Evolutionary conservation across 2,888 invertebrate genomes (phyloP).

Genomic region (Oeneis ivallda): DNA sequence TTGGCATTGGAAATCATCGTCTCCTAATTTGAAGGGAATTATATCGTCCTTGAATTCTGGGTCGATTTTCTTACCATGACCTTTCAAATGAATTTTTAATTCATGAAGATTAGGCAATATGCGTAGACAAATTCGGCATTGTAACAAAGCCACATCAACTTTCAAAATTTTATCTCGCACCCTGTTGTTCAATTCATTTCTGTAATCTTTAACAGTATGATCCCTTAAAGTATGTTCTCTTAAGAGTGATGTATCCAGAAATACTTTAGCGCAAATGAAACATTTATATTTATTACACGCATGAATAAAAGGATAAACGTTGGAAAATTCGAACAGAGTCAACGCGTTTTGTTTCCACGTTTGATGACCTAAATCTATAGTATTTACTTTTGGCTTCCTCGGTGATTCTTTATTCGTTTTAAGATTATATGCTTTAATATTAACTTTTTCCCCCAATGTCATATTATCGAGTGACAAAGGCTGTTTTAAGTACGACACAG

Average conservation of each 20-base stretch:
- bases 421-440: constrained; percentile 45
- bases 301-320: constrained; percentile 64
- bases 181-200: constrained; percentile 52
- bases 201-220: constrained; percentile 54
- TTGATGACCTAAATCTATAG: constrained; percentile 36
- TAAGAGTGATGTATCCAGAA: constrained; percentile 51
- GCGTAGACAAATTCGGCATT: constrained; percentile 60
- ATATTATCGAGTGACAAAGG: constrained; percentile 54
- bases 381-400: constrained; percentile 37
- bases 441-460: constrained; percentile 40
- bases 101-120: constrained; percentile 46
- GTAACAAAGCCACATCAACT: constrained; percentile 58
- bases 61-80: constrained; percentile 56
- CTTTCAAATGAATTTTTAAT: constrained; percentile 59
- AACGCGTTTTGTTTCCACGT: constrained; percentile 59
- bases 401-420: constrained; percentile 47
- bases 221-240: constrained; percentile 52
- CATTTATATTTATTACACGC: constrained; percentile 64
- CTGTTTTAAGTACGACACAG: constrained; percentile 50
- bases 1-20: constrained; percentile 58
- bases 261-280: constrained; percentile 55
- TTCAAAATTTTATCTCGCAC: constrained; percentile 58
- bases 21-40: constrained; percentile 64
- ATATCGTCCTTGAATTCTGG: constrained; percentile 57
- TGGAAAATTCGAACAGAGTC: constrained; percentile 58